Conservation (phyloP, 2,888 invertebrate species). For the Orthosia incerta region DNA sequence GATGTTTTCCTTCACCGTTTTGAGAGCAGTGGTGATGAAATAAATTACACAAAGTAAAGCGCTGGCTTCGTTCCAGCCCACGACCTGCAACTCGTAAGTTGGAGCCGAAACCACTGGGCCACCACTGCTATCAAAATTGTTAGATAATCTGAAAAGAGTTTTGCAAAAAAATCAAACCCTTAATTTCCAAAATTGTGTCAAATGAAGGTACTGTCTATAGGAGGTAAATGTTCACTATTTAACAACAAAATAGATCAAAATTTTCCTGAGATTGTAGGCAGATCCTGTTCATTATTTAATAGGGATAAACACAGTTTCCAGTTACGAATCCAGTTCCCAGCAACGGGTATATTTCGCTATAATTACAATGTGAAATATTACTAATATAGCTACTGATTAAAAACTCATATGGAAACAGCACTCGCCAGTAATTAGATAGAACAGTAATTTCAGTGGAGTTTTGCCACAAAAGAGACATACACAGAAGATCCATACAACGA, state of each 20-base stretch:
- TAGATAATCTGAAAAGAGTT: no score
- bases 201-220: no score
- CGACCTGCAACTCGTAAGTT: no score
- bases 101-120: no score
- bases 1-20: no score
- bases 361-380: conserved; percentile 35
- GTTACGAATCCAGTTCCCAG: conserved; percentile 9
- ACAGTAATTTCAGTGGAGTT: conserved; percentile 53
- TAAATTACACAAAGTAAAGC: no score
- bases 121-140: no score
- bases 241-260: background rate
- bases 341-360: background rate
- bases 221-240: background rate
- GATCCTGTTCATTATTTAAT: conserved; percentile 5
- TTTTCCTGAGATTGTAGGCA: background rate
- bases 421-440: conserved; percentile 37
- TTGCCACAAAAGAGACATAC: background rate
- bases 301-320: conserved; percentile 27
- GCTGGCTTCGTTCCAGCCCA: no score
- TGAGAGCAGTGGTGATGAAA: no score
- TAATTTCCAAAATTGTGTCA: no score
- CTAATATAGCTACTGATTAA: conserved; percentile 47
- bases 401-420: conserved; percentile 36
- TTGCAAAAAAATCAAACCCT: no score
- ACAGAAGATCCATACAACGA: background rate